These are phyloP conservation scores for Semnornis frantzii DNA, from an alignment of 2,113 vertebrate species.

Conservation along the genomic window DNA sequence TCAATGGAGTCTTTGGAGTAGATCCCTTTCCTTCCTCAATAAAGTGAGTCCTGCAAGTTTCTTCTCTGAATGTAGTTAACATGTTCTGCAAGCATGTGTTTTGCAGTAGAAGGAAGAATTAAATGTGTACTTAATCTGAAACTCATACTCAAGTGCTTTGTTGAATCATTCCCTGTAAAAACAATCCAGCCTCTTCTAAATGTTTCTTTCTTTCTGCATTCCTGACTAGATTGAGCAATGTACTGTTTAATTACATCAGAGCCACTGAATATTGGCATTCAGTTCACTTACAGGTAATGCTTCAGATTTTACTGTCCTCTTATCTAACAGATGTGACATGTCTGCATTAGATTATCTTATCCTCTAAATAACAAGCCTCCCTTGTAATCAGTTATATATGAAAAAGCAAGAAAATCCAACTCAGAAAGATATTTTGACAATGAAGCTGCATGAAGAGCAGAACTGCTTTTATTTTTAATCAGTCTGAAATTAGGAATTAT, in stretches of 20 bases:
- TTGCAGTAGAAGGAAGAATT: background rate
- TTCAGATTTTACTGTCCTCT: constrained; percentile 8
- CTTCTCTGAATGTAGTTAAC: background rate
- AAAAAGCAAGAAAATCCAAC: background rate
- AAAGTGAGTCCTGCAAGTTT: background rate
- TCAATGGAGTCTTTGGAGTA: no score
- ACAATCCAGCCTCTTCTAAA: constrained; percentile 3
- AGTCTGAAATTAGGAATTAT: background rate
- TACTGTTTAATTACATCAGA: constrained; percentile 28
- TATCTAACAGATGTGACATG: constrained; percentile 9
- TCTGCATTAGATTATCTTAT: background rate
- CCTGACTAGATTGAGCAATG: constrained; percentile 4
- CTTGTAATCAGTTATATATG: background rate
- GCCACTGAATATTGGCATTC: constrained; percentile 14
- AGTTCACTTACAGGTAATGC: background rate
- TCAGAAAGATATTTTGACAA: background rate
- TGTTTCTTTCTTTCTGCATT: background rate
- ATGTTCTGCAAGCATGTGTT: background rate
- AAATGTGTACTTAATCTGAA: constrained; percentile 18
- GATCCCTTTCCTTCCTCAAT: background rate
- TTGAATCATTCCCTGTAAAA: constrained; percentile 25
- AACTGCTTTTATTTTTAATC: background rate
- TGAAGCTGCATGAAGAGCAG: background rate
- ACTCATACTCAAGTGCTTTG: background rate
- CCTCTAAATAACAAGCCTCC: background rate